Percentiles rank a stretch among this genome's conserved stretches.
These are phyloP conservation scores for Schizopygopsis malacanthus DNA, from an alignment of 2,797 vertebrate species.

Conservation along the genomic window DNA sequence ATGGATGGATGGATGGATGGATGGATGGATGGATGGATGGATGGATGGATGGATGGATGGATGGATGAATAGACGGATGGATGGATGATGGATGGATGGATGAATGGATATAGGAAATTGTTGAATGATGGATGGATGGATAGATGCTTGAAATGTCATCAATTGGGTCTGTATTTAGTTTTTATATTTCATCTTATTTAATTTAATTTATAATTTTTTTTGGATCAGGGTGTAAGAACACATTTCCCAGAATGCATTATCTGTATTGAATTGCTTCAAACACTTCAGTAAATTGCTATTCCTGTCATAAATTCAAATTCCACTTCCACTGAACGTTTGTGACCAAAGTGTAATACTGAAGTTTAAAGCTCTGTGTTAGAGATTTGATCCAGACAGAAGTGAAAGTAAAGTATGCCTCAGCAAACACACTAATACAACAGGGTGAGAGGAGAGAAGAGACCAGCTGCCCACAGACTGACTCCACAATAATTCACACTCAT, in stretches of 20 bases:
- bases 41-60: neutral
- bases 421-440: neutral
- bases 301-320: neutral
- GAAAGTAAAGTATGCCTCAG: neutral
- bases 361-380: neutral
- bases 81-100: neutral
- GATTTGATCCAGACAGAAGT: neutral
- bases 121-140: neutral
- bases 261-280: neutral
- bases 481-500: constrained; percentile 46
- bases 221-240: neutral
- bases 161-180: too few relatives aligned
- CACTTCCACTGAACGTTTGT: neutral
- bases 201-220: neutral
- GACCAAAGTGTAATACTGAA: neutral
- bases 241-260: neutral
- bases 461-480: neutral
- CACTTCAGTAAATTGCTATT: neutral
- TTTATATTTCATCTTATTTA: neutral
- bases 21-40: neutral
- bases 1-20: too few relatives aligned
- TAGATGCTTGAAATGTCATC: too few relatives aligned
- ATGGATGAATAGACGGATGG: too few relatives aligned
- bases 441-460: neutral
- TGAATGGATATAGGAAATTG: neutral